Conservation (phyloP, 2,797 vertebrate genomes). For the Antennarius maculatus region DNA sequence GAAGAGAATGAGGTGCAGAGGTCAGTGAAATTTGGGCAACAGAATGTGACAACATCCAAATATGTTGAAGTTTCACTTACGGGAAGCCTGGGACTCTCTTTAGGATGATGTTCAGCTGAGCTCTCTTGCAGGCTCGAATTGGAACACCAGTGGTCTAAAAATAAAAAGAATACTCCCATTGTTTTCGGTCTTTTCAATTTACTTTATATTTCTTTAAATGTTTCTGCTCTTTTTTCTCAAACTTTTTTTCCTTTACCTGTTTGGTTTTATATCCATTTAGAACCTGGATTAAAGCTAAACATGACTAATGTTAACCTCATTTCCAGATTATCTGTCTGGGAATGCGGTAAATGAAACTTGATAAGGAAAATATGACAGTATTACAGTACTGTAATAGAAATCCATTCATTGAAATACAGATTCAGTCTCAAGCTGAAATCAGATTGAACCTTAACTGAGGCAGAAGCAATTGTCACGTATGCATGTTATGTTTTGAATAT, state of each 20-base stretch:
- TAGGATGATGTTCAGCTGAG: conserved; percentile 85
- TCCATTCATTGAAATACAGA: neutral
- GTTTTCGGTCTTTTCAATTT: neutral
- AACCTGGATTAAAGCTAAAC: neutral
- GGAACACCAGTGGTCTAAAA: conserved; percentile 83
- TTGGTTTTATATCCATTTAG: neutral
- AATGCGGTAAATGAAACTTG: too few relatives aligned
- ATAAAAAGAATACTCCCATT: conserved; percentile 1
- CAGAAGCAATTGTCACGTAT: neutral
- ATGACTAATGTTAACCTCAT: neutral
- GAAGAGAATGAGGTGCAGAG: neutral
- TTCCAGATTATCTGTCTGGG: neutral
- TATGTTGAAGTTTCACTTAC: conserved; percentile 71
- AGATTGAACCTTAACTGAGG: too few relatives aligned
- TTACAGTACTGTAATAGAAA: too few relatives aligned
- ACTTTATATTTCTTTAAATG: neutral
- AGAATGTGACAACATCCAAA: conserved; percentile 40
- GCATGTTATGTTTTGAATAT: neutral
- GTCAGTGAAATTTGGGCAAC: conserved; percentile 38
- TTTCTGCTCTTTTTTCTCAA: neutral
- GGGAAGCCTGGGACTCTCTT: conserved; percentile 82
- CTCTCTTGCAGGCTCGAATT: conserved; percentile 85
- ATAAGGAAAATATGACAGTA: too few relatives aligned
- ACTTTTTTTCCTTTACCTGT: neutral
- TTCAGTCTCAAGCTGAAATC: neutral